Base-by-base conservation (phyloP, 1,140 invertebrate genomes). In the Mamestra configurata region DNA sequence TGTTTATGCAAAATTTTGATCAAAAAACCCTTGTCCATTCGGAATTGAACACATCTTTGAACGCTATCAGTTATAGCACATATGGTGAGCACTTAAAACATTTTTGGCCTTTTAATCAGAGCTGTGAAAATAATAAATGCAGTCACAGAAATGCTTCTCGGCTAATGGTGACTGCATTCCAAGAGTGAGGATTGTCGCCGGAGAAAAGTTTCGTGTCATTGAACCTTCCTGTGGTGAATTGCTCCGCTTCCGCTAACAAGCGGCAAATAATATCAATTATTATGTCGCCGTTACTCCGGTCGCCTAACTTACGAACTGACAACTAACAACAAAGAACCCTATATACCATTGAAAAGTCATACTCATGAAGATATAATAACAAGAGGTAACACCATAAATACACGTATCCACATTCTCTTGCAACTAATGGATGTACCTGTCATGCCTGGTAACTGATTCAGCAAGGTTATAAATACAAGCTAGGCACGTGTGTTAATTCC, bases 231-330 rank as follows among this genome's bases (percentile, higher is more conserved):
- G 85, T 88, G 82, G 87, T 90, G 86, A 92, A 93, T 88, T 84
- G 91, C 86, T 82, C 82, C 84, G 87, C 85, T 92, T 92, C 90
- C 89, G 90, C 89, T 79, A 89, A 82, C 84, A 87, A 83, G 84
- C 83, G 80, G 88, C 82, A 92, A 91, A 89, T 89, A 90, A 88
- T 90, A 90, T 91, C 92, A 92, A 91, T 91, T 90, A 92, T 64
- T 61, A 27, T 76, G 37, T 64, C 24, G n/a, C 57, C 90, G 86
- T 90, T 90, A 90, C 40, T 59, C 27, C 53, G 15, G 11, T 37
- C 53, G 20, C 13, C 18, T 53, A 75, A 75, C 22, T 40, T 59
- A 64, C 71, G 46, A 57, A 6, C 46, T 37, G 46, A 35, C 10
- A 1, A 59, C 55, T 61, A 49, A 64, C 22, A 64, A 35, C 7